These are phyloP conservation scores for Meiosimyza decipiens DNA, from an alignment of 2,888 invertebrate species.

Conservation along the genomic window DNA sequence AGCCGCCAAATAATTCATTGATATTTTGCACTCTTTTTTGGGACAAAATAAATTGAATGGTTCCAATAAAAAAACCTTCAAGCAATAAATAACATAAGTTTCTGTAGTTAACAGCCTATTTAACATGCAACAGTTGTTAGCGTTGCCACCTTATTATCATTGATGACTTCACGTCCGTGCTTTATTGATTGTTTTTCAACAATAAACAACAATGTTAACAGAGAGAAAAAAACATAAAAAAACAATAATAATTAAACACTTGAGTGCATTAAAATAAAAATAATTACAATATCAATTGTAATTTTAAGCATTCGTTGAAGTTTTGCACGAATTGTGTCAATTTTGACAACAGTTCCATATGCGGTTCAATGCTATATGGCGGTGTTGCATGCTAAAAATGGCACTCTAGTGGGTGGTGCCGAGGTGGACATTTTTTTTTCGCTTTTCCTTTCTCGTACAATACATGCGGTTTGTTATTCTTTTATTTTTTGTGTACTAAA, in stretches of 20 bases:
- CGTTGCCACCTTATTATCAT: neutral
- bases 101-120: neutral
- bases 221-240: neutral
- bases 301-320: slow-evolving; percentile 2
- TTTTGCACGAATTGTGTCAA: slow-evolving; percentile 40
- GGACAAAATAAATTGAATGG: too few species aligned
- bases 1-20: too few species aligned
- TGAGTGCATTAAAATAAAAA: too few species aligned
- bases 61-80: too few species aligned
- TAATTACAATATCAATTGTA: neutral
- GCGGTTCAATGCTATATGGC: neutral
- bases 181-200: neutral
- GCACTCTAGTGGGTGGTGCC: slow-evolving; percentile 3
- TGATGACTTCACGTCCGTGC: slow-evolving; percentile 1
- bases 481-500: too few species aligned
- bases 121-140: slow-evolving; percentile 17
- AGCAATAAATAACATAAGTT: too few species aligned
- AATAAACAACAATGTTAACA: neutral
- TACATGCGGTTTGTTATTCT: too few species aligned
- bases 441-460: too few species aligned
- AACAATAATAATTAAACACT: slow-evolving; percentile 1
- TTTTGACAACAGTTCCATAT: slow-evolving; percentile 22
- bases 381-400: neutral
- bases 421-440: neutral
- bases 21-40: too few species aligned